Conservation (phyloP, 2,888 invertebrate genomes). For the Chloroclystis v-ata region DNA sequence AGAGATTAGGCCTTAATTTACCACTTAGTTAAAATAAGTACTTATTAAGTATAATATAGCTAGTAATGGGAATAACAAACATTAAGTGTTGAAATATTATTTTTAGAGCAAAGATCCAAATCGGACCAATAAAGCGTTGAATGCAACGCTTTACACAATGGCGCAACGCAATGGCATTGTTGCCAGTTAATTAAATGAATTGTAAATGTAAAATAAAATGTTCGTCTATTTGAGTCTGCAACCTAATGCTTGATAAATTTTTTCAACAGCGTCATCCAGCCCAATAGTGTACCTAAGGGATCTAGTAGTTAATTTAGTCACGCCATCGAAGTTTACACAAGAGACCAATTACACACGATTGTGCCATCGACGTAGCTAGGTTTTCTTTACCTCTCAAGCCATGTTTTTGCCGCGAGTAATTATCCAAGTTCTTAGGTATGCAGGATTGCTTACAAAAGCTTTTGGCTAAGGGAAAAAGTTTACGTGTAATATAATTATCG, state of each 20-base stretch:
- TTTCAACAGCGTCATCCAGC: background rate
- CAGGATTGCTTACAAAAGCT: conserved; percentile 9
- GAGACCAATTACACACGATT: conserved; percentile 17
- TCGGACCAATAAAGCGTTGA: no score
- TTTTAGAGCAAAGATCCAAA: no score
- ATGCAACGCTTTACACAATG: no score
- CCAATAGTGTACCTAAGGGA: conserved; percentile 2
- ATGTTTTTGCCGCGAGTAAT: background rate
- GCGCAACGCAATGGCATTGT: no score
- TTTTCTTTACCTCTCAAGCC: background rate
- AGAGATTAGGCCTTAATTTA: no score
- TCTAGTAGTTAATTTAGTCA: conserved; percentile 19
- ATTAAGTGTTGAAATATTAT: no score
- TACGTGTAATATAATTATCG: conserved; percentile 12
- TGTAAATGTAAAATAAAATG: background rate
- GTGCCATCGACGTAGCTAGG: background rate
- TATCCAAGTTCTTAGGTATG: background rate
- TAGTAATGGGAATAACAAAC: no score
- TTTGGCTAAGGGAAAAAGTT: conserved; percentile 10
- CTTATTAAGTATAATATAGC: no score
- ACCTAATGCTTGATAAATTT: background rate
- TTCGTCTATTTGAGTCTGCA: background rate
- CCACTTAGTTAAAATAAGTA: no score
- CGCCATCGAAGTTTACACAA: conserved; percentile 7
- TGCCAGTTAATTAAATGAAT: background rate